Percentiles rank a stretch among this genome's conserved stretches.
These are phyloP conservation scores for Wasmannia auropunctata DNA, from an alignment of 1,140 invertebrate genomes.

Conservation along the genomic window DNA sequence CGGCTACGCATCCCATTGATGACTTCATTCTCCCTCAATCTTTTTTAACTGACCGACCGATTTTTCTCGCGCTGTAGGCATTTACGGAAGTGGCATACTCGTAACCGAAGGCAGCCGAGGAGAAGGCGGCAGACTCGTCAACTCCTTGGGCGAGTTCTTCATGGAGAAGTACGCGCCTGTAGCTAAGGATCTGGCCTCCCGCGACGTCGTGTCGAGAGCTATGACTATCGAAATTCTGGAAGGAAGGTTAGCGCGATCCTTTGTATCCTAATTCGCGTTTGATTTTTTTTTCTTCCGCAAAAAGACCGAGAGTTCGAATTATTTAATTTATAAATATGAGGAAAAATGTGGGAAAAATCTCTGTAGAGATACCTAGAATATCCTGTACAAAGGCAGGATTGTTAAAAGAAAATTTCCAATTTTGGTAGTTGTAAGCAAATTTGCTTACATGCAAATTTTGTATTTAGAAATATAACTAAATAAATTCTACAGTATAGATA, in stretches of 20 bases:
- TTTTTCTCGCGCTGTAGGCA: constrained; percentile 83
- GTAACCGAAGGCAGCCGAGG: constrained; percentile 93
- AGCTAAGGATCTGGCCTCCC: constrained; percentile 94
- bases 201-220: constrained; percentile 93
- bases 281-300: background rate
- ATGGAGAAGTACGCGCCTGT: constrained; percentile 95
- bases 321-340: background rate
- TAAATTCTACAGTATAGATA: background rate
- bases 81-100: constrained; percentile 94
- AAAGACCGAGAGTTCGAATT: background rate
- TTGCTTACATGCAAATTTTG: background rate
- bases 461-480: background rate
- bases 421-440: background rate
- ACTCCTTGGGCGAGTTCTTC: constrained; percentile 93
- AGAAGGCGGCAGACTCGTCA: constrained; percentile 93
- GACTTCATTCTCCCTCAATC: background rate
- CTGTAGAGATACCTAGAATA: background rate
- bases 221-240: constrained; percentile 95
- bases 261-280: background rate
- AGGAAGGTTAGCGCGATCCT: constrained; percentile 85
- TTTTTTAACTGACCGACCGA: background rate
- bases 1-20: background rate
- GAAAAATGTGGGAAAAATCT: too few species aligned
- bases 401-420: background rate
- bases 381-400: background rate